phyloP scores from a whole-genome alignment of 2,888 invertebrate species.

The Spilosoma lubricipeda region DNA sequence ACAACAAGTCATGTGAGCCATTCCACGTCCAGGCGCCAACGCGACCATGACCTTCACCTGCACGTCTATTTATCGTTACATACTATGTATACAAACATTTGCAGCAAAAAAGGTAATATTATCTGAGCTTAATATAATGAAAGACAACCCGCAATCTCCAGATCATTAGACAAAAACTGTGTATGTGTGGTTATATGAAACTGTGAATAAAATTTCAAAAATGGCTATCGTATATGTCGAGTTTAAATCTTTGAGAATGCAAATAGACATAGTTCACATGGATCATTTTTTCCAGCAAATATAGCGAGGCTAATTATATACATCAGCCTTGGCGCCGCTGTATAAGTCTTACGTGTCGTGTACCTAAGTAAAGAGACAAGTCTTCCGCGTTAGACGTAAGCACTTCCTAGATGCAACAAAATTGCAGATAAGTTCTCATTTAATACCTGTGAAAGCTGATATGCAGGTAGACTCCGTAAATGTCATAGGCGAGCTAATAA shows the following conservation, averaged over 20 bases:
- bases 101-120: slow-evolving; percentile 51
- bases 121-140: slow-evolving; percentile 37
- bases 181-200: neutral
- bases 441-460: slow-evolving; percentile 62
- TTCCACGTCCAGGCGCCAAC: slow-evolving; percentile 64
- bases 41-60: slow-evolving; percentile 79
- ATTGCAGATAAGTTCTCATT: slow-evolving; percentile 45
- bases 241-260: slow-evolving; percentile 39
- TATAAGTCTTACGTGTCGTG: slow-evolving; percentile 33
- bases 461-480: slow-evolving; percentile 42
- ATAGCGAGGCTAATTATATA: slow-evolving; percentile 41
- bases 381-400: slow-evolving; percentile 62
- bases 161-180: slow-evolving; percentile 41
- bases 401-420: slow-evolving; percentile 63
- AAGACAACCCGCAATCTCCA: slow-evolving; percentile 56
- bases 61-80: slow-evolving; percentile 58
- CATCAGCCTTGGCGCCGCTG: slow-evolving; percentile 42
- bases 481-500: slow-evolving; percentile 57
- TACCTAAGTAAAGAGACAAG: slow-evolving; percentile 37
- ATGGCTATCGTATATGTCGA: slow-evolving; percentile 31
- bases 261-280: slow-evolving; percentile 25
- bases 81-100: slow-evolving; percentile 55
- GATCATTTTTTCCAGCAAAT: slow-evolving; percentile 20
- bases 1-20: slow-evolving; percentile 76
- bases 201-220: neutral